Evolutionary conservation across 2,888 invertebrate genomes (phyloP).

Genomic region (Drosophila aldrichi): DNA sequence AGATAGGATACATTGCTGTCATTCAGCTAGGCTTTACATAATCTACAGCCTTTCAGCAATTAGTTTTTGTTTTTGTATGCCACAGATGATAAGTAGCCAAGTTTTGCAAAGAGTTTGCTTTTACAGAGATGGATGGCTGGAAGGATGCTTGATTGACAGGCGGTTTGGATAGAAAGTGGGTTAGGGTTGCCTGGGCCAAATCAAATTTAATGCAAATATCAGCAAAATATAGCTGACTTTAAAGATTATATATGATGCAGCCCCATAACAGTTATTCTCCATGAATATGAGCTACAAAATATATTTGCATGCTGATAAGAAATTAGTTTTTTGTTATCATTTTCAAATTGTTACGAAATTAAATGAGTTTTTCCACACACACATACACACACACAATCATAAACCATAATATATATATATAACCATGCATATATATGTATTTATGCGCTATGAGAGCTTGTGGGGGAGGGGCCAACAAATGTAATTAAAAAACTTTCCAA

Average conservation of each 20-base stretch:
- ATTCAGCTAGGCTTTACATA: conserved; percentile 69
- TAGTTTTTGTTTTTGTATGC: conserved; percentile 69
- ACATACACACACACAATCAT: conserved; percentile 62
- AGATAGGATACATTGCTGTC: conserved; percentile 61
- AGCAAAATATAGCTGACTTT: conserved; percentile 16
- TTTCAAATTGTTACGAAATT: conserved; percentile 76
- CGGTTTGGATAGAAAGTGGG: conserved; percentile 56
- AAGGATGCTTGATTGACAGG: conserved; percentile 62
- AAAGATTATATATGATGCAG: background rate
- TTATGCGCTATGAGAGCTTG: conserved; percentile 19
- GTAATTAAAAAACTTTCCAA: conserved; percentile 80
- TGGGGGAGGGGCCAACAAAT: conserved; percentile 46
- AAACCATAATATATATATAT: conserved; percentile 40
- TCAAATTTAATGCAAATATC: conserved; percentile 50
- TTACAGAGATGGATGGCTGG: conserved; percentile 37
- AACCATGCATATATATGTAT: conserved; percentile 27
- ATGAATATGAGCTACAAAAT: conserved; percentile 6
- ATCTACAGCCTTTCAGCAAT: conserved; percentile 72
- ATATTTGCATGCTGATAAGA: conserved; percentile 40
- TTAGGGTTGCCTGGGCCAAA: conserved; percentile 26
- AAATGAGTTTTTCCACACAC: conserved; percentile 77
- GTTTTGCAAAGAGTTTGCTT: conserved; percentile 48
- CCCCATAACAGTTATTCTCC: background rate
- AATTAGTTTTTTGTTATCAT: conserved; percentile 54
- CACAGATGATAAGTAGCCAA: conserved; percentile 67